Evolutionary conservation across 2,113 vertebrate genomes (phyloP).

Genomic region (Natator depressus): DNA sequence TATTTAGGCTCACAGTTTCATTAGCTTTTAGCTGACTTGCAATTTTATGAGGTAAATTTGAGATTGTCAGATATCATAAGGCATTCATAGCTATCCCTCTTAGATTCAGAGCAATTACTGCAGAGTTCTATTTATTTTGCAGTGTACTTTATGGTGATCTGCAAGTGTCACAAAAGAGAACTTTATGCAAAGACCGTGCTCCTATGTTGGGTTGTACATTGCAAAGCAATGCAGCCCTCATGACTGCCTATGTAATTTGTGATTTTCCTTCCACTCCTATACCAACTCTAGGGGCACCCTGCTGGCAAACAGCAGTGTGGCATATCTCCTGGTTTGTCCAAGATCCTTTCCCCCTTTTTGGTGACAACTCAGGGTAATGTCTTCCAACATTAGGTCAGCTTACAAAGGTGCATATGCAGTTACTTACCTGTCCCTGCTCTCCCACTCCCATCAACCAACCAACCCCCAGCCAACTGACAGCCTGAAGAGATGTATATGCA

Average conservation of each 20-base stretch:
- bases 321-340: neutral
- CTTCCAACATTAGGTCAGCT: neutral
- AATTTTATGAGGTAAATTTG: neutral
- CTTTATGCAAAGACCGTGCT: neutral
- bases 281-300: neutral
- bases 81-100: neutral
- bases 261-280: neutral
- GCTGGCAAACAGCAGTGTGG: neutral
- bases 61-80: neutral
- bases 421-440: neutral
- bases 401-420: neutral
- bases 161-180: neutral
- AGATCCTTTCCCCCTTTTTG: neutral
- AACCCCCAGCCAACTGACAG: neutral
- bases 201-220: neutral
- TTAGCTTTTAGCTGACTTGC: neutral
- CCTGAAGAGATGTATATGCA: neutral
- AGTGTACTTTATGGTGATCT: neutral
- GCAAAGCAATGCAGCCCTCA: neutral
- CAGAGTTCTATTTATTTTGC: neutral
- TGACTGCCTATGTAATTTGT: neutral
- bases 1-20: neutral
- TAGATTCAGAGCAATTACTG: neutral
- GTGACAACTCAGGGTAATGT: no score
- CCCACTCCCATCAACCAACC: neutral